Evolutionary conservation across 2,113 vertebrate genomes (phyloP), one percentile per base, ranked within the genome.

Genomic region (Uropsilus gracilis): DNA sequence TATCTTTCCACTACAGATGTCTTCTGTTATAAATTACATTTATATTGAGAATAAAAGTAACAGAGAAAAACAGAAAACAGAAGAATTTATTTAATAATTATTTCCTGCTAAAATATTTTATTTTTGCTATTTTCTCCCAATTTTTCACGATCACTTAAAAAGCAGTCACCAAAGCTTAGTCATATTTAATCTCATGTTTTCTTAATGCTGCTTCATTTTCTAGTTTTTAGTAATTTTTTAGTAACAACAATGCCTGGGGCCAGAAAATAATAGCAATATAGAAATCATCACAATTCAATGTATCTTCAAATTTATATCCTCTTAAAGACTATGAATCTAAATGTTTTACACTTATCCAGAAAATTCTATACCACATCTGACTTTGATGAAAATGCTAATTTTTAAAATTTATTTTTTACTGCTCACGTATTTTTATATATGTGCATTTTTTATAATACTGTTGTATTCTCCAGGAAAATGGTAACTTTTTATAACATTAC

Each of bases 81-180:
- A n/a, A n/a, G n/a, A n/a, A 34, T 48, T 30, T 63, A 72, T 39
- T 39, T 63, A 90, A 88, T 14, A 64, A 42, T 44, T 81, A 17
- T 20, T 77, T 59, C 37, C 37, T 75, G 46, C 76, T n/a, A n/a
- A 82, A 86, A 71, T 22, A 2, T 2, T 37, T 48, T n/a, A n/a
- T n/a, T n/a, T 63, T 76, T 55, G 22, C 30, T 44, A 80, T 8
- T 83, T 88, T 87, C 44, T 28, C 59, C 82, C 50, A 6, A 86
- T 75, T 86, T 93, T 93, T 75, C 34, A 93, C 90, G 42, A 63
- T 63, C 81, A 93, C 10, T 46, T 68, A 76, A 93, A 73, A 90
- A 95, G 34, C 34, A 93, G 0, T 24, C 24, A 91, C 32, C 34
- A 86, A 86, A 64, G 24, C 30, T 46, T 71, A 63, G 18, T 90